Evolutionary conservation across 2,888 invertebrate genomes (phyloP).

Genomic region (Lamproptera curius): DNA sequence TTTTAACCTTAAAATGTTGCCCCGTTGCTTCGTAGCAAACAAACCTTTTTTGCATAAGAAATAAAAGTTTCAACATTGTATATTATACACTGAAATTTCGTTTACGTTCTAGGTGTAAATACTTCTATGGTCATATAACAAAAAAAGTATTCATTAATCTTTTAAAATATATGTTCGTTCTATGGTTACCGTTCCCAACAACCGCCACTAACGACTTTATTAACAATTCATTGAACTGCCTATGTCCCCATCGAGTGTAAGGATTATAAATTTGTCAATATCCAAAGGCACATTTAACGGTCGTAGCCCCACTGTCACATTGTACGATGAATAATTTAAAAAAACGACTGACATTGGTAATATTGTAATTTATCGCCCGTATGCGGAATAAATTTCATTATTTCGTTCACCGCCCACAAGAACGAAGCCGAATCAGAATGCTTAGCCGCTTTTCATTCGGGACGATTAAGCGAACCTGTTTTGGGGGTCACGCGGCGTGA

Average conservation of each 20-base stretch:
- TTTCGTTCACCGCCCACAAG: constrained; percentile 20
- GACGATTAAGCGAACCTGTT: constrained; percentile 4
- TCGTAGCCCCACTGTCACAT: not conserved
- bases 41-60: too few species aligned
- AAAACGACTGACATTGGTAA: constrained; percentile 6
- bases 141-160: too few species aligned
- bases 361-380: constrained; percentile 20
- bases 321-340: constrained; percentile 3
- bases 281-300: not conserved
- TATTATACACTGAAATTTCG: too few species aligned
- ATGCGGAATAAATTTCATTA: constrained; percentile 20
- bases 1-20: too few species aligned
- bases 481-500: not conserved
- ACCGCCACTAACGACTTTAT: too few species aligned
- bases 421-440: constrained; percentile 19
- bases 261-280: not conserved
- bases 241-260: not conserved
- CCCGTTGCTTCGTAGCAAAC: too few species aligned
- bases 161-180: too few species aligned
- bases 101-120: too few species aligned
- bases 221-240: not conserved
- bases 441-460: constrained; percentile 10
- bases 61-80: too few species aligned
- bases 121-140: too few species aligned
- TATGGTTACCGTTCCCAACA: too few species aligned